Evolutionary conservation across 2,888 invertebrate genomes (phyloP), one percentile per base, ranked within the genome.

Genomic region (Clitarchus hookeri): DNA sequence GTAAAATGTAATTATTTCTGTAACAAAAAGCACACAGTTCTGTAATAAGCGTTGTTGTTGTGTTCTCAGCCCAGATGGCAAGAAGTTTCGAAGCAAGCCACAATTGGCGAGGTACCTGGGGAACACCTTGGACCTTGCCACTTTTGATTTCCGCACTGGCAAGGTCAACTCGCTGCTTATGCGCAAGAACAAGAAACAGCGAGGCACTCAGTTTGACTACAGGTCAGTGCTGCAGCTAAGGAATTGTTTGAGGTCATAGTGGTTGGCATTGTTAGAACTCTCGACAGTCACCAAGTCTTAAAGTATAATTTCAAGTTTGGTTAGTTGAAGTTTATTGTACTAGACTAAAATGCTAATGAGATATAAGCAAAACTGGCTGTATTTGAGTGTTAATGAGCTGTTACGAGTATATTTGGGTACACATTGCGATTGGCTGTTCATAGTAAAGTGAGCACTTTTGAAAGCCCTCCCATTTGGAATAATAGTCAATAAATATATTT

Each of bases 111-210:
- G 96, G 90, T 95, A 95, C 92, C 93, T 96, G 89, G 96, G 96
- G 91, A 95, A 95, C 91, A 93, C 94, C 90, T 94, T 95, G 92
- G 97, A 97, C 93, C 93, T 96, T 90, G 94, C 95, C 89, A 94
- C 95, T 91, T 96, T 97, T 93, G 97, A 97, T 93, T 97, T 95
- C 92, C 95, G 95, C 90, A 94, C 95, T 90, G 97, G 96, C 90
- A 95, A 95, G 92, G 94, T 96, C 91, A 95, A 95, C 92, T 93
- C 93, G 90, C 93, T 94, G 91, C 93, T 95, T 90, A 93, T 95
- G 91, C 93, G 95, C 91, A 95, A 95, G 93, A 94, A 94, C 93
- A 95, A 94, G 93, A 93, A 94, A 91, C 94, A 93, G 91, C 94
- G 94, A 91, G 92, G 92, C 89, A 93, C 94, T 90, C 94, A 94